Evolutionary conservation across 2,113 vertebrate species (phyloP), one percentile per base, ranked within the genome.

Genomic region (Gallinago paraguaiae): DNA sequence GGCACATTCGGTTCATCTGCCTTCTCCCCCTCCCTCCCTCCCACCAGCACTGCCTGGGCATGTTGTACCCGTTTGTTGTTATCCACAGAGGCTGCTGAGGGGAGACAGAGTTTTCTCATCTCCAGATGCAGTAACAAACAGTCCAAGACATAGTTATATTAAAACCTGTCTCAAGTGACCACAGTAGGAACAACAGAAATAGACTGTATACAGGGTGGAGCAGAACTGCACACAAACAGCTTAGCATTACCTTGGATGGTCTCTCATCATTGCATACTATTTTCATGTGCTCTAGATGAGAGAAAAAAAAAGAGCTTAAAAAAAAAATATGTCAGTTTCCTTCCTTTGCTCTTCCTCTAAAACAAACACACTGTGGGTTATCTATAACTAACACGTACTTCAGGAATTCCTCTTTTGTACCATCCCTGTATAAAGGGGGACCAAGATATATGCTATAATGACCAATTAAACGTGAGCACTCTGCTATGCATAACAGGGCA

Each of bases 261-360:
- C 61, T 90, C 27, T 93, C 69, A 68, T 59, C 1, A 35, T 82
- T 85, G 46, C 13, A 17, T 72, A 72, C 86, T 93, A 61, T 85
- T 93, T 95, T 84, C n/a, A 86, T 82, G 81, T 84, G 86, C 60
- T 68, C 43, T 61, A 69, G 53, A 60, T 71, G 48, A 45, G 30
- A 60, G 35, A 22, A 33, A 71, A 59, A 92, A 43, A 37, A 81
- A 61, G 33, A 27, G 27, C 20, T 65, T 31, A 7, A 18, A 33
- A 71, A 53, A 94, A 35, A 85, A 61, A 60, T 39, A 80, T 13
- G 65, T 48, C 77, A 5, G 59, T 93, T 96, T 97, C 95, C 96
- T 95, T 96, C 92, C 95, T 93, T 94, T 85, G 85, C 87, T 89
- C 71, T 94, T 94, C 74, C 71, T 95, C 87, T 78, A 93, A 94